Evolutionary conservation across 2,888 invertebrate species (phyloP).

Genomic region (Globia sparganii): DNA sequence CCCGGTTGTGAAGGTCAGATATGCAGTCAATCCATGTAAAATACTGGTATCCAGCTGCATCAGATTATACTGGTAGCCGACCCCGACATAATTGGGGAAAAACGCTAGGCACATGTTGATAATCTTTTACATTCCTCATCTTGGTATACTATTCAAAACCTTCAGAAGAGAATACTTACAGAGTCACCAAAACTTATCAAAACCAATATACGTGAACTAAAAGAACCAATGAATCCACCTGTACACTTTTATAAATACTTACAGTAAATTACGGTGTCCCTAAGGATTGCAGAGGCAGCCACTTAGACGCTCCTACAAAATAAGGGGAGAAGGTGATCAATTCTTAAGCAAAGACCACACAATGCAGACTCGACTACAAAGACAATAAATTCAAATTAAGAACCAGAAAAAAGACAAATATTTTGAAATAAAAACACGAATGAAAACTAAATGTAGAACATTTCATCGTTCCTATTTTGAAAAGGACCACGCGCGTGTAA

Average conservation of each 20-base stretch:
- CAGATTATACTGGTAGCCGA: background rate
- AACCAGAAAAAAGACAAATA: slow-evolving; percentile 25
- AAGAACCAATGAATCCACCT: background rate
- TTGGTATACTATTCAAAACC: background rate
- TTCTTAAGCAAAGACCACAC: slow-evolving; percentile 29
- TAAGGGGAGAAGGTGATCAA: slow-evolving; percentile 41
- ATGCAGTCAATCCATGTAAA: background rate
- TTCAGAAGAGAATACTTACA: background rate
- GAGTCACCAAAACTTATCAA: background rate
- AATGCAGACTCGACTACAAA: slow-evolving; percentile 30
- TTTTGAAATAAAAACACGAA: slow-evolving; percentile 53
- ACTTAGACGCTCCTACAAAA: slow-evolving; percentile 26
- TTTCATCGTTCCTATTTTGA: slow-evolving; percentile 69
- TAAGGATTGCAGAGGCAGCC: slow-evolving; percentile 24
- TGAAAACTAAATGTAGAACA: slow-evolving; percentile 63
- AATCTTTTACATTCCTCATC: background rate
- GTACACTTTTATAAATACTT: slow-evolving; percentile 13
- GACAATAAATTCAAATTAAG: slow-evolving; percentile 34
- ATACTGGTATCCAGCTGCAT: background rate
- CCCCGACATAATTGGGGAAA: background rate
- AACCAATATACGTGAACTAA: background rate
- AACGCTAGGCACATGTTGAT: background rate
- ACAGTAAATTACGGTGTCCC: slow-evolving; percentile 37
- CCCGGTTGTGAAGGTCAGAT: background rate
- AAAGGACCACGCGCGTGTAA: slow-evolving; percentile 70